Percentiles rank a stretch among this genome's conserved stretches.
Conservation (phyloP, 1,140 invertebrate species). For the Drosophila oshimai region DNA sequence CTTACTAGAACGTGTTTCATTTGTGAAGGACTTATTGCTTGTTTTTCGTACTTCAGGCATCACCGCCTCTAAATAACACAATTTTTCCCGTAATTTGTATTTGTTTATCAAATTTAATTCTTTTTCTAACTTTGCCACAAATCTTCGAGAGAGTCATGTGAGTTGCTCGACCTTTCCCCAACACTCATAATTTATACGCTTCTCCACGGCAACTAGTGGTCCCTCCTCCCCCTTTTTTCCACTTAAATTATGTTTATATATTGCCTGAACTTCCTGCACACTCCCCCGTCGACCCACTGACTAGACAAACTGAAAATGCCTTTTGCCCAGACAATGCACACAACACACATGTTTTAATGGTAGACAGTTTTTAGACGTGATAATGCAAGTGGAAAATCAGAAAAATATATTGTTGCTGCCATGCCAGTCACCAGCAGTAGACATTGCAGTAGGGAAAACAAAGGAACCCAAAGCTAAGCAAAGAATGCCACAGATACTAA, state of each 20-base stretch:
- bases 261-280: slow-evolving; percentile 13
- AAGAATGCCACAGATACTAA: neutral
- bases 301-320: slow-evolving; percentile 17
- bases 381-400: slow-evolving; percentile 72
- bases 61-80: neutral
- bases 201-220: slow-evolving; percentile 7
- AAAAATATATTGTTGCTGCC: slow-evolving; percentile 50
- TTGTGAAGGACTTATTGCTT: too few species aligned
- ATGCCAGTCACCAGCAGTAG: slow-evolving; percentile 27
- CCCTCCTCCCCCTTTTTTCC: slow-evolving; percentile 1
- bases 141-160: slow-evolving; percentile 5
- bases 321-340: slow-evolving; percentile 37
- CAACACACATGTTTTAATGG: slow-evolving; percentile 51
- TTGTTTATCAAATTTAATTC: slow-evolving; percentile 12
- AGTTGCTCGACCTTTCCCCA: neutral
- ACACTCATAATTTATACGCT: slow-evolving; percentile 33
- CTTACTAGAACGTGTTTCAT: neutral
- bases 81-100: slow-evolving; percentile 12
- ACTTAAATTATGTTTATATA: slow-evolving; percentile 54
- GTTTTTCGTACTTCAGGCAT: neutral
- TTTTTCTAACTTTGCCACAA: slow-evolving; percentile 6
- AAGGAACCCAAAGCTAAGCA: slow-evolving; percentile 14
- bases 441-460: slow-evolving; percentile 17
- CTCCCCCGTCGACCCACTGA: neutral
- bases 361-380: slow-evolving; percentile 72